phyloP scores from a whole-genome alignment of 2,797 vertebrate genomes.

The Hippocampus kuda region DNA sequence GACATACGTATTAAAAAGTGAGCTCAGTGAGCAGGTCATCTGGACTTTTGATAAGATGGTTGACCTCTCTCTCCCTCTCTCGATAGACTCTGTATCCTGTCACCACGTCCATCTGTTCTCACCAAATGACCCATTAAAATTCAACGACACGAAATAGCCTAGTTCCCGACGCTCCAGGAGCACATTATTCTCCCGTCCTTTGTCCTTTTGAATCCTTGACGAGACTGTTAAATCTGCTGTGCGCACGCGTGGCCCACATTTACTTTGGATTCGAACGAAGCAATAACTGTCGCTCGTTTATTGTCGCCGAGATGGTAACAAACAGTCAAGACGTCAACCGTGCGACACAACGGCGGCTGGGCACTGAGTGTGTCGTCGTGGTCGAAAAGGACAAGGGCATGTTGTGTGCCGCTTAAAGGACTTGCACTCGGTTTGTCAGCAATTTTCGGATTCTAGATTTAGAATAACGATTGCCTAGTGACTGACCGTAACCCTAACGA shows the following conservation, averaged over 20 bases:
- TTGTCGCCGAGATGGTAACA: not conserved
- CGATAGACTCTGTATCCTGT: not conserved
- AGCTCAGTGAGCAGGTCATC: not conserved
- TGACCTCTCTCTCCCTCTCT: not conserved
- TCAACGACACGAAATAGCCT: not conserved
- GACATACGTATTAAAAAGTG: not conserved
- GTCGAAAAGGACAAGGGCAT: not conserved
- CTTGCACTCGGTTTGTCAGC: not conserved
- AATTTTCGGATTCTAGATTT: not conserved
- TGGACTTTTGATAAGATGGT: not conserved
- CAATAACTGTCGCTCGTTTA: not conserved
- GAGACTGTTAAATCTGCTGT: not conserved
- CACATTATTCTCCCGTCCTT: not conserved
- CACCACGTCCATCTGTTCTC: not conserved
- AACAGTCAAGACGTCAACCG: not conserved
- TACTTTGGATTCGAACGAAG: constrained; percentile 2
- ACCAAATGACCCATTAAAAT: not conserved
- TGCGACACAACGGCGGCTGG: not conserved
- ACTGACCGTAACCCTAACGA: not conserved
- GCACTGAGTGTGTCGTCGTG: not conserved
- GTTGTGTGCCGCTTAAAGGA: not conserved
- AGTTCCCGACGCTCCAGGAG: not conserved
- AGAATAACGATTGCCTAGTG: not conserved
- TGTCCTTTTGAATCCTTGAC: constrained; percentile 1
- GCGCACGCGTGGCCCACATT: not conserved